A percentile compares a stretch with the other conserved stretches of the same genome.
phyloP scores from a whole-genome alignment of 2,113 vertebrate genomes.

The Passer montanus region DNA sequence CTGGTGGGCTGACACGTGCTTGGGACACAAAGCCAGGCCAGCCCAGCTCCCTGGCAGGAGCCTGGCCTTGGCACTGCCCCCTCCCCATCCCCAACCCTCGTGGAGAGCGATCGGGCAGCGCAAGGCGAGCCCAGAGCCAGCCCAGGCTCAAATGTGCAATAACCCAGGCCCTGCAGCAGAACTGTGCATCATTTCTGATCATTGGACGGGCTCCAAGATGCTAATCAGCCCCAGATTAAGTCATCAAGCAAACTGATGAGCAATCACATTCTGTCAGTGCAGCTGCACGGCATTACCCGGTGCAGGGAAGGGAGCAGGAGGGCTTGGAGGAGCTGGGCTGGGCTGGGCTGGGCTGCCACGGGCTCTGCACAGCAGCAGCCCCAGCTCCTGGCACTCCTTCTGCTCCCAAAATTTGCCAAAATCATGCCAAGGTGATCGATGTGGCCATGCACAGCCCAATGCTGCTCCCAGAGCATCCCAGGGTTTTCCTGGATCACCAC shows the following conservation, averaged over 20 bases:
- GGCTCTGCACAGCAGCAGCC: neutral
- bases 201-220: conserved; percentile 29
- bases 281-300: conserved; percentile 45
- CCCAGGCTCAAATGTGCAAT: neutral
- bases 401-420: neutral
- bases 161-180: neutral
- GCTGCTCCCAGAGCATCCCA: neutral
- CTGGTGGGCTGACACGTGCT: rapidly evolving
- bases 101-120: rapidly evolving
- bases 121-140: rapidly evolving
- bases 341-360: neutral
- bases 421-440: rapidly evolving
- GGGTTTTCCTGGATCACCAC: neutral
- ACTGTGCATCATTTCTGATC: conserved; percentile 1
- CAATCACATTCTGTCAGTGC: conserved; percentile 34
- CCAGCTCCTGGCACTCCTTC: neutral
- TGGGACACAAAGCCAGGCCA: neutral
- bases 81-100: neutral
- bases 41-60: neutral
- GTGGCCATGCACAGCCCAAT: rapidly evolving
- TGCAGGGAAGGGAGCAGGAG: neutral
- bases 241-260: conserved; percentile 57
- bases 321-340: neutral
- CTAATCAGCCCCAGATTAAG: conserved; percentile 65
- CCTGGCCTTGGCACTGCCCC: neutral